These are phyloP conservation scores for Hirtodrosophila alboralis DNA, from an alignment of 2,888 invertebrate species.

Conservation along the genomic window DNA sequence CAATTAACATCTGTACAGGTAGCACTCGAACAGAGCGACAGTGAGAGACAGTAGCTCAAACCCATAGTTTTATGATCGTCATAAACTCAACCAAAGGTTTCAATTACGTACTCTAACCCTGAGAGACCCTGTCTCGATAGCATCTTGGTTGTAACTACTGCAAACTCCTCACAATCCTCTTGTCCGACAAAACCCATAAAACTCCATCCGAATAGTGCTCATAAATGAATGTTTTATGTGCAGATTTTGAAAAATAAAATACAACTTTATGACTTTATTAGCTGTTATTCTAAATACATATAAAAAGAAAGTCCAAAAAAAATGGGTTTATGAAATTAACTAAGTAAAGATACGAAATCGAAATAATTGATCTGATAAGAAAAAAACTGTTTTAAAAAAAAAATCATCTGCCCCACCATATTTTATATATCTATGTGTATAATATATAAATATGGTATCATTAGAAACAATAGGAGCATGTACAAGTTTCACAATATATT, in stretches of 20 bases:
- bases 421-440: no score
- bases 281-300: conserved; percentile 32
- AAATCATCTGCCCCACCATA: no score
- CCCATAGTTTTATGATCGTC: conserved; percentile 61
- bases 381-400: neutral
- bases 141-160: conserved; percentile 35
- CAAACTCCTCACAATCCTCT: conserved; percentile 8
- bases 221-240: conserved; percentile 59
- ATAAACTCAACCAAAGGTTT: conserved; percentile 61
- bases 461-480: no score
- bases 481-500: no score
- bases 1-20: conserved; percentile 41
- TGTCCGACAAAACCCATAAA: conserved; percentile 43
- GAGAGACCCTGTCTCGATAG: conserved; percentile 25
- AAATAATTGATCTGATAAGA: no score
- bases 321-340: neutral
- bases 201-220: conserved; percentile 26
- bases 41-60: conserved; percentile 44
- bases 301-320: conserved; percentile 19
- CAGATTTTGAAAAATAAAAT: conserved; percentile 28
- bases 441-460: no score
- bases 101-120: conserved; percentile 47
- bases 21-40: no score
- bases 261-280: conserved; percentile 66
- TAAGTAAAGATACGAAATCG: conserved; percentile 1